These are phyloP conservation scores for Coptotermes formosanus DNA, from an alignment of 1,140 invertebrate genomes.

Conservation along the genomic window DNA sequence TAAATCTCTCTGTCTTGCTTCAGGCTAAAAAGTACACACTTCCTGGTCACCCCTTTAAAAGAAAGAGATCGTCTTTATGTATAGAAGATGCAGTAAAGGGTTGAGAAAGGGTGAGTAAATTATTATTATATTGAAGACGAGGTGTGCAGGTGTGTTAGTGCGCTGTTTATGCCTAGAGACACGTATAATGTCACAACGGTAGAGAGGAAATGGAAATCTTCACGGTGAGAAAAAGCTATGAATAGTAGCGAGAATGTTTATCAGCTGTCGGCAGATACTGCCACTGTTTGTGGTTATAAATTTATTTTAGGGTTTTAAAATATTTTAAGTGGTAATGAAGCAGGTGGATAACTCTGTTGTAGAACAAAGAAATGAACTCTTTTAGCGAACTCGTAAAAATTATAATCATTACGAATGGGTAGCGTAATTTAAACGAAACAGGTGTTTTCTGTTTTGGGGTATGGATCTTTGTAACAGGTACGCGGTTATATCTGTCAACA, in stretches of 20 bases:
- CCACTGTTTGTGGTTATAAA: neutral
- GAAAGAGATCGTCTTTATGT: neutral
- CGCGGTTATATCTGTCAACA: neutral
- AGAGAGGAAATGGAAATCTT: neutral
- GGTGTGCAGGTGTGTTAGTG: neutral
- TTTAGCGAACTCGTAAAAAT: neutral
- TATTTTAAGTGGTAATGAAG: neutral
- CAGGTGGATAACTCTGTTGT: conserved; percentile 3
- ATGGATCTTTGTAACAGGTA: neutral
- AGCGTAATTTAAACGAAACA: neutral
- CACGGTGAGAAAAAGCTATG: neutral
- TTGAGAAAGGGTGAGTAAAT: neutral
- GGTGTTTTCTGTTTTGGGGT: neutral
- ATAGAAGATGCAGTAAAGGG: neutral
- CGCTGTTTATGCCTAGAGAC: neutral
- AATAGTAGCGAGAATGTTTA: neutral
- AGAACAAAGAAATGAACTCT: neutral
- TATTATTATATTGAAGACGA: neutral
- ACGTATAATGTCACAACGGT: neutral
- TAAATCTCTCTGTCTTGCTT: too few species aligned
- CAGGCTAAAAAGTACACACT: neutral
- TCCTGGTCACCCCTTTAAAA: neutral
- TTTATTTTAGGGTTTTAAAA: conserved; percentile 6
- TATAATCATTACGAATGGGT: neutral
- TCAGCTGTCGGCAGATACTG: neutral